Evolutionary conservation across 2,113 vertebrate species (phyloP).

Genomic region (Aptenodytes patagonicus): DNA sequence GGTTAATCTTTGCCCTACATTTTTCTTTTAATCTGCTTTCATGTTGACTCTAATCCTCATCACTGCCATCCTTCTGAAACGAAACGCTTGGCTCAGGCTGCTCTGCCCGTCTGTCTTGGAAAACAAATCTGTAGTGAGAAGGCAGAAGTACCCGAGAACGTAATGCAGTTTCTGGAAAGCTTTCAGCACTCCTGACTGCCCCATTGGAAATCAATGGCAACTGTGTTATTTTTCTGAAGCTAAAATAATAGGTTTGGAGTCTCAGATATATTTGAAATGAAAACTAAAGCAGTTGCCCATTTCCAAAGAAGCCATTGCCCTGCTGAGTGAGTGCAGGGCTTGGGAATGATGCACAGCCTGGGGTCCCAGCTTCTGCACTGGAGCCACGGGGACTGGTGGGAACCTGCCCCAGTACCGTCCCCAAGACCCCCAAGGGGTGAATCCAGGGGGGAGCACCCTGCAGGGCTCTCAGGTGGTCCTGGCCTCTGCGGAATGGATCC

Average conservation of each 20-base stretch:
- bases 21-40: slow-evolving; percentile 57
- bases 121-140: slow-evolving; percentile 7
- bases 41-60: slow-evolving; percentile 38
- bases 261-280: not conserved
- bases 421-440: not conserved
- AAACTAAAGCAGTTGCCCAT: not conserved
- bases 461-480: not conserved
- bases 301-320: not conserved
- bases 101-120: slow-evolving; percentile 3
- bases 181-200: not conserved
- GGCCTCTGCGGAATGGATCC: not conserved
- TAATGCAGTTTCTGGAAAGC: slow-evolving; percentile 16
- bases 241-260: not conserved
- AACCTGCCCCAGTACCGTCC: fast-evolving
- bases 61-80: not conserved
- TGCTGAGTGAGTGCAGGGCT: not conserved
- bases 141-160: not conserved
- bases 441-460: not conserved
- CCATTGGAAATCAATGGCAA: not conserved
- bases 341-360: fast-evolving
- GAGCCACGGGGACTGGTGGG: not conserved
- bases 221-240: not conserved
- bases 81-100: not conserved
- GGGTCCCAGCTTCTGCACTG: not conserved
- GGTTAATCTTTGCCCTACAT: slow-evolving; percentile 59